Base-by-base conservation (phyloP, 2,797 vertebrate genomes). In the Graptemys geographica region DNA sequence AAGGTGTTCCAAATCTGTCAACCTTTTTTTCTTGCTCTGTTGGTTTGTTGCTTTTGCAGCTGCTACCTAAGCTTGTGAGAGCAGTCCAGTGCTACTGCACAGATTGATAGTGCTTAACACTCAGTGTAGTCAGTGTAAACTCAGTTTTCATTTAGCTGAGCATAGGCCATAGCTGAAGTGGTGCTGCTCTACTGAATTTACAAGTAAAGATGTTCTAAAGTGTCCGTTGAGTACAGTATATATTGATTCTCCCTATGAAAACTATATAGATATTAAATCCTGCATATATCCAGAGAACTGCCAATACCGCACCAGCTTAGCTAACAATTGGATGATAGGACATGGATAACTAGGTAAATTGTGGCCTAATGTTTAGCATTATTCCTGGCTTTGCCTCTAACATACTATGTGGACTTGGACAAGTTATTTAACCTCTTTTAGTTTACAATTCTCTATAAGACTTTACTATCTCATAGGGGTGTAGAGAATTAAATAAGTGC, bases 121-220 rank as follows among this genome's bases (percentile, higher is more conserved):
- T 0, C 1, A 37, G 85, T 92, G 21, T 57, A 23, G 53, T 9
- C 53, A 23, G 9, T 23, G 21, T 59, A 33, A 59, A 59, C 57
- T 59, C 28, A 59, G 16, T 33, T 11, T 5, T 11, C 12, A 5
- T 92, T 90, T 91, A 89, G 72, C 57, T 90, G 59, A 88, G 56
- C 49, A 79, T 88, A 49, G 21, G 21, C 86, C 57, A 41, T 78
- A 90, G 83, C 90, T 95, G 92, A 95, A 91, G 83, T 79, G 78
- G 13, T 89, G 19, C 76, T 94, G 0, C 81, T 93, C 55, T 79
- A 91, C 79, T 6, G 76, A 94, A 44, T 86, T 44, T 86, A 83
- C 69, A 88, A 91, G 93, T 79, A 93, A 96, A 94, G 83, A 83
- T 91, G 88, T 97, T 93, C 89, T 90, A n/a, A 94, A 86, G 89